phyloP scores from a whole-genome alignment of 2,888 invertebrate genomes.

The Automeris io region DNA sequence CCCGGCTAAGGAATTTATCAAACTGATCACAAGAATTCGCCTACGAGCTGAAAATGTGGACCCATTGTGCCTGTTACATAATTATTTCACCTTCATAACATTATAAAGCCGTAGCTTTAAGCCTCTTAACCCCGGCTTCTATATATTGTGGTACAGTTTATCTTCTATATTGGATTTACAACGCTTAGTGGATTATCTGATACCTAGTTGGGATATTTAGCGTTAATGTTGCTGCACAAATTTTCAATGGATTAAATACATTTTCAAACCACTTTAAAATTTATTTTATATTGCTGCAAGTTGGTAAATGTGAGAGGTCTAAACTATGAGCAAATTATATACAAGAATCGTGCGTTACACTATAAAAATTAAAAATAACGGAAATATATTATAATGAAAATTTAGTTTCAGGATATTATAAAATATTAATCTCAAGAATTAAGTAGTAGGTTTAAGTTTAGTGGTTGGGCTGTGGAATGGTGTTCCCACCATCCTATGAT shows the following conservation, averaged over 20 bases:
- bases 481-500: no score
- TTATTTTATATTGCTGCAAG: no score
- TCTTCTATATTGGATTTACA: constrained; percentile 55
- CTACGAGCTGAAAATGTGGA: constrained; percentile 41
- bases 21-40: constrained; percentile 53
- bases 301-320: no score
- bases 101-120: constrained; percentile 45
- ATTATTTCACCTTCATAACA: constrained; percentile 54
- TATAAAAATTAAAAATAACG: no score
- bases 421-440: no score
- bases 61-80: constrained; percentile 41
- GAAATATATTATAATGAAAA: no score
- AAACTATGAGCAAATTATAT: no score
- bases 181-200: constrained; percentile 46
- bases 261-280: constrained; percentile 13
- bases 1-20: constrained; percentile 54
- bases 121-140: constrained; percentile 44
- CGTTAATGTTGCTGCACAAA: constrained; percentile 2
- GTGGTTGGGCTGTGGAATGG: no score
- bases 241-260: neutral
- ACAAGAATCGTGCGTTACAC: no score
- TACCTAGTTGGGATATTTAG: constrained; percentile 38
- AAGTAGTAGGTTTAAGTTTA: no score
- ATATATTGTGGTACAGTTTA: constrained; percentile 50
- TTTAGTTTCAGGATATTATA: no score